Percentiles rank a stretch among this genome's conserved stretches.
Evolutionary conservation across 2,888 invertebrate species (phyloP).

Genomic region (Bembecia ichneumoniformis): DNA sequence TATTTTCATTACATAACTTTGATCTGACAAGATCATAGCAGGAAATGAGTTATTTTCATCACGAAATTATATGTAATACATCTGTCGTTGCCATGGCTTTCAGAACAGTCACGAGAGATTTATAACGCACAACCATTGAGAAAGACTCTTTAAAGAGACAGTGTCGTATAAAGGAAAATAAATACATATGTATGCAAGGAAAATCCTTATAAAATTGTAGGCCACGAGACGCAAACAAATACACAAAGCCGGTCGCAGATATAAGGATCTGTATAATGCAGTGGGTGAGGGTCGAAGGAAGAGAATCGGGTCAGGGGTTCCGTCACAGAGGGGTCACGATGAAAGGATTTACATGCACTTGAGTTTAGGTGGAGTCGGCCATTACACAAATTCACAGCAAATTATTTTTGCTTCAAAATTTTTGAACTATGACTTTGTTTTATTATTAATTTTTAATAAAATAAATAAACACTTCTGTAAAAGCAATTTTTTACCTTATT

Average conservation of each 20-base stretch:
- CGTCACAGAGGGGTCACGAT: slow-evolving; percentile 23
- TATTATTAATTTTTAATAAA: too few species aligned
- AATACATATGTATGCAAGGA: slow-evolving; percentile 4
- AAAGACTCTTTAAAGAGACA: background rate
- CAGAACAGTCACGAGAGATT: background rate
- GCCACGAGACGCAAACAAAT: slow-evolving; percentile 38
- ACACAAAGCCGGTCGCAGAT: slow-evolving; percentile 25
- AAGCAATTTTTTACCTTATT: too few species aligned
- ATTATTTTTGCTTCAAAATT: too few species aligned
- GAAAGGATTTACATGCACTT: slow-evolving; percentile 43
- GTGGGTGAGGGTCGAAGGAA: slow-evolving; percentile 30
- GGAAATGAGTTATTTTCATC: too few species aligned
- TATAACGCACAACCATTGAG: background rate
- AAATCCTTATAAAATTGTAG: slow-evolving; percentile 32
- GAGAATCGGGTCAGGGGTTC: slow-evolving; percentile 22
- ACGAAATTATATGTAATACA: too few species aligned
- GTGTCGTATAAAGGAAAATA: background rate
- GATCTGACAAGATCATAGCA: too few species aligned
- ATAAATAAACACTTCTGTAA: too few species aligned
- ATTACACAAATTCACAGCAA: too few species aligned
- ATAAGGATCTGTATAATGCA: slow-evolving; percentile 40
- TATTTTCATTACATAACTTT: too few species aligned
- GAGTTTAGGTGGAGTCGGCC: slow-evolving; percentile 12
- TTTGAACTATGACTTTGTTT: too few species aligned
- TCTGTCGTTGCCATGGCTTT: too few species aligned